Percentiles rank a stretch among this genome's conserved stretches.
Conservation (phyloP, 2,113 vertebrate species). For the Ploceus nigricollis region DNA sequence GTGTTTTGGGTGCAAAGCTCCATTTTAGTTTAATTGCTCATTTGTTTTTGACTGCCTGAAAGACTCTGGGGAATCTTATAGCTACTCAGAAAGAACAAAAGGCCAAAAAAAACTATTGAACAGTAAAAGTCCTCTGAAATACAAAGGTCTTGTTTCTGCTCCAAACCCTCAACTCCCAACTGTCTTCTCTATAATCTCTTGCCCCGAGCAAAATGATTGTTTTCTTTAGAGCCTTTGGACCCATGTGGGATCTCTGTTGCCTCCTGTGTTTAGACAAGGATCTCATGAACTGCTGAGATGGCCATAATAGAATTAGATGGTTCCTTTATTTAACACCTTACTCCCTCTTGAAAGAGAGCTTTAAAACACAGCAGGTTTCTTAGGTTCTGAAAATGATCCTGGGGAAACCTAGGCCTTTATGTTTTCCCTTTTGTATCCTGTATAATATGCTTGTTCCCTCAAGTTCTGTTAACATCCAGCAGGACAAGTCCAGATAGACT, state of each 20-base stretch:
- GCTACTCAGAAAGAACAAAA: not conserved
- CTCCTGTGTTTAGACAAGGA: conserved; percentile 28
- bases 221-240: not conserved
- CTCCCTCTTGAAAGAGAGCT: not conserved
- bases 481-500: not conserved
- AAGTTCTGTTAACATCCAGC: not conserved
- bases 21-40: conserved; percentile 31
- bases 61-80: not conserved
- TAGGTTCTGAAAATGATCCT: not conserved
- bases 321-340: conserved; percentile 22
- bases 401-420: not conserved
- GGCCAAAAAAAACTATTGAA: not conserved
- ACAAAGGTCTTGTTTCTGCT: not conserved
- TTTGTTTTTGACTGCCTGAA: conserved; percentile 26
- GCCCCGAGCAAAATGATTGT: not conserved
- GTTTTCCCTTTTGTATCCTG: not conserved
- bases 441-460: not conserved
- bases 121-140: not conserved
- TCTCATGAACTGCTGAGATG: conserved; percentile 33
- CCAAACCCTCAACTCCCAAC: not conserved
- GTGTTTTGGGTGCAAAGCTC: conserved; percentile 29
- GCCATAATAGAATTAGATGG: not conserved
- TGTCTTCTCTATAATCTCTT: conserved; percentile 24
- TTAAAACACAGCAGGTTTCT: not conserved
- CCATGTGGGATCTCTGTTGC: not conserved